These are phyloP conservation scores for Drosophila dives DNA, from an alignment of 2,888 invertebrate species.

Conservation along the genomic window DNA sequence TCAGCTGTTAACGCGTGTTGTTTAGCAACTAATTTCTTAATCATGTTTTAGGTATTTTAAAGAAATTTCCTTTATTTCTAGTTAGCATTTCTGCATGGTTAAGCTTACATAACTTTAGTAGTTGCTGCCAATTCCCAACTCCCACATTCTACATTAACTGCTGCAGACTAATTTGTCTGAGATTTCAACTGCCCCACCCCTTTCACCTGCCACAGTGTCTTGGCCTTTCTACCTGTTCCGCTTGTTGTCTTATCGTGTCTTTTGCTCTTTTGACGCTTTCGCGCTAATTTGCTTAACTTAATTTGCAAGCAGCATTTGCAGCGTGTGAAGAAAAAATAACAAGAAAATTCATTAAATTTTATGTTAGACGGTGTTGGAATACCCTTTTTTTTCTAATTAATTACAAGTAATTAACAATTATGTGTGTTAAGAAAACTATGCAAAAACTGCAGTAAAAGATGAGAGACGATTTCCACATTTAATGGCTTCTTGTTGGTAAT, in stretches of 20 bases:
- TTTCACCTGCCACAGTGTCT: background rate
- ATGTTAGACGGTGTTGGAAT: conserved; percentile 26
- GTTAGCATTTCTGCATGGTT: background rate
- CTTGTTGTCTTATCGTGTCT: conserved; percentile 30
- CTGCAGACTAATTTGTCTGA: conserved; percentile 66
- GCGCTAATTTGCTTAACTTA: conserved; percentile 75
- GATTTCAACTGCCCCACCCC: conserved; percentile 35
- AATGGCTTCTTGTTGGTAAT: background rate
- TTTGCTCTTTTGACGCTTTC: conserved; percentile 65
- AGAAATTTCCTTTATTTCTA: background rate
- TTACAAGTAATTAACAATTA: background rate
- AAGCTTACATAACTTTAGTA: conserved; percentile 1
- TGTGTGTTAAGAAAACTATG: background rate
- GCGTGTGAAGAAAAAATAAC: conserved; percentile 56
- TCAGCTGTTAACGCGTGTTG: background rate
- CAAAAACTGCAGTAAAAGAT: background rate
- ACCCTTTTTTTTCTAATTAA: conserved; percentile 13
- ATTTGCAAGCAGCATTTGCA: conserved; percentile 70
- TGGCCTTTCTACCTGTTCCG: background rate
- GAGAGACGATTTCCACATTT: background rate
- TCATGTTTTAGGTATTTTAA: background rate
- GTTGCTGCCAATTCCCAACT: conserved; percentile 21
- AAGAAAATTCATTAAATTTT: conserved; percentile 11
- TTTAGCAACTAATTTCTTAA: background rate
- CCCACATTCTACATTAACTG: conserved; percentile 34